These are phyloP conservation scores for Gymnobelideus leadbeateri DNA, from an alignment of 2,113 vertebrate species.

Conservation along the genomic window DNA sequence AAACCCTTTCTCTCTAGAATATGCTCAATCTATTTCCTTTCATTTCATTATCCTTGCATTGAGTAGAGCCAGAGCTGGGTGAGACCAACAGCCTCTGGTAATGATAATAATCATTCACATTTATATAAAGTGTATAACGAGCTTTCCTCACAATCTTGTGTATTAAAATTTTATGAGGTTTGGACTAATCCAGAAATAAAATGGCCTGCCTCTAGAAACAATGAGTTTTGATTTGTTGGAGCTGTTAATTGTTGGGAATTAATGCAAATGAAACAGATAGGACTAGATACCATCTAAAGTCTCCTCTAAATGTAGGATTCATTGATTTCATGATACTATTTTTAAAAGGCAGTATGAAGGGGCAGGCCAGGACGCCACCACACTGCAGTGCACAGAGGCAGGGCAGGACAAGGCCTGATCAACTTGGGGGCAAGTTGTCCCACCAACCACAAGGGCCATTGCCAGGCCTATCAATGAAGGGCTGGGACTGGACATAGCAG, in stretches of 20 bases:
- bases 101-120: not conserved
- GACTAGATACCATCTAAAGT: not conserved
- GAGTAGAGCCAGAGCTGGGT: not conserved
- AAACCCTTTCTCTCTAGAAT: slow-evolving; percentile 12
- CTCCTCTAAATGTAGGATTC: no score
- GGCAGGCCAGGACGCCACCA: no score
- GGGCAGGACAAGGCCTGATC: no score
- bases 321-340: not conserved
- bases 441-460: no score
- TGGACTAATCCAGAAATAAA: not conserved
- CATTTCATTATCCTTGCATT: not conserved
- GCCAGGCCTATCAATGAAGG: no score
- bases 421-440: no score
- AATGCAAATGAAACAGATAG: not conserved
- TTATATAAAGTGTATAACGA: not conserved
- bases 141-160: not conserved
- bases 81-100: not conserved
- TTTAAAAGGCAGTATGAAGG: not conserved
- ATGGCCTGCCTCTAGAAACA: not conserved
- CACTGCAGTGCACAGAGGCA: no score
- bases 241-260: not conserved
- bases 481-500: no score
- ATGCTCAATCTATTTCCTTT: not conserved
- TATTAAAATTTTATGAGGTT: not conserved
- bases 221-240: not conserved